A percentile compares a stretch with the other conserved stretches of the same genome.
Evolutionary conservation across 2,888 invertebrate species (phyloP).

Genomic region (Polia nebulosa): DNA sequence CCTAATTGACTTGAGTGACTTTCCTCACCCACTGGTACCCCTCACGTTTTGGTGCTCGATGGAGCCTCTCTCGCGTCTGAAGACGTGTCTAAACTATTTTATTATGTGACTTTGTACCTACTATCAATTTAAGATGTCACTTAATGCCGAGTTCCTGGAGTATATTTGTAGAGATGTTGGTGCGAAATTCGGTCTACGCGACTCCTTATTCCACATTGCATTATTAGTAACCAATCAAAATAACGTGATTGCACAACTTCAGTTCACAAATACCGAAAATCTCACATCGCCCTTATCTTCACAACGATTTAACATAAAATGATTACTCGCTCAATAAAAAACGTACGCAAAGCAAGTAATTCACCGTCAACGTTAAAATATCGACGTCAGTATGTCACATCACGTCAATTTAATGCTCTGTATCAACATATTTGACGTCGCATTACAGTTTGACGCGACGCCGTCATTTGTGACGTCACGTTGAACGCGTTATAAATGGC

Average conservation of each 20-base stretch:
- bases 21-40: no score
- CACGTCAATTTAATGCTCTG: constrained; percentile 51
- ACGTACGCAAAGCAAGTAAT: constrained; percentile 33
- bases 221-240: not conserved
- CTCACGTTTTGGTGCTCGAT: no score
- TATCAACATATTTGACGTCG: constrained; percentile 60
- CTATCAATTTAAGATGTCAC: no score
- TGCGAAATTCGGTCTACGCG: no score
- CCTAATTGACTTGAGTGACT: no score
- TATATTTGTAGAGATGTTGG: no score
- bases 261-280: not conserved
- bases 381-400: constrained; percentile 47
- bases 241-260: not conserved
- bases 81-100: no score
- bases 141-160: no score
- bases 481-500: constrained; percentile 39
- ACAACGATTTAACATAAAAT: not conserved
- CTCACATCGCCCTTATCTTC: not conserved
- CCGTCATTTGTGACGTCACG: constrained; percentile 47
- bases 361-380: constrained; percentile 48
- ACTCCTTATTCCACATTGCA: no score
- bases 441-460: constrained; percentile 26
- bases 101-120: no score
- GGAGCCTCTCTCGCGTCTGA: no score
- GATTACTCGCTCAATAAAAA: constrained; percentile 2